phyloP scores from a whole-genome alignment of 2,888 invertebrate genomes.

The Beris morrisii region DNA sequence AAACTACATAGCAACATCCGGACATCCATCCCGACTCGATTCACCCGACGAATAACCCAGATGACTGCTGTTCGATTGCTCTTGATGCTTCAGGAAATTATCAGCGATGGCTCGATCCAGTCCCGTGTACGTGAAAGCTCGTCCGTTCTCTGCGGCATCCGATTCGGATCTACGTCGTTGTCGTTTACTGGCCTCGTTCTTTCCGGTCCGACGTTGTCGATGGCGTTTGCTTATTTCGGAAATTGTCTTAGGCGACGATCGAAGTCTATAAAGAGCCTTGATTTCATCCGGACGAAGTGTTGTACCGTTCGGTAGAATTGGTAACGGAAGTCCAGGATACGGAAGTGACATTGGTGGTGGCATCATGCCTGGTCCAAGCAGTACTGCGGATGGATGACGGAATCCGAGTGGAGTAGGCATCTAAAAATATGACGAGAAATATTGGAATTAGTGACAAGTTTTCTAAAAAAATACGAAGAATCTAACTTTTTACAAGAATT shows the following conservation, averaged over 20 bases:
- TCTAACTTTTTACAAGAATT: no score
- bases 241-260: conserved; percentile 39
- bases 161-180: conserved; percentile 54
- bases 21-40: conserved; percentile 44
- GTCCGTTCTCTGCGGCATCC: conserved; percentile 48
- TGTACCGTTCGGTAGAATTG: conserved; percentile 47
- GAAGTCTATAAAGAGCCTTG: conserved; percentile 27
- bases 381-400: conserved; percentile 25
- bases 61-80: conserved; percentile 48
- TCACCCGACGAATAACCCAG: conserved; percentile 50
- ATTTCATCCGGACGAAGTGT: conserved; percentile 42
- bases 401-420: conserved; percentile 30
- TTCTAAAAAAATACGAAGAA: no score
- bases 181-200: conserved; percentile 47
- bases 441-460: no score
- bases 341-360: conserved; percentile 39
- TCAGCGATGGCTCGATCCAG: conserved; percentile 55
- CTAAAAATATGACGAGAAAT: conserved; percentile 33
- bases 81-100: conserved; percentile 53
- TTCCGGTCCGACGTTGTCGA: conserved; percentile 42
- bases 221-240: conserved; percentile 39
- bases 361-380: conserved; percentile 42
- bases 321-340: conserved; percentile 44
- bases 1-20: conserved; percentile 51
- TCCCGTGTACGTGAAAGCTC: conserved; percentile 53